Percentiles rank a stretch among this genome's conserved stretches.
Evolutionary conservation across 2,797 vertebrate genomes (phyloP).

Genomic region (Hyperoplus lanceolatus): DNA sequence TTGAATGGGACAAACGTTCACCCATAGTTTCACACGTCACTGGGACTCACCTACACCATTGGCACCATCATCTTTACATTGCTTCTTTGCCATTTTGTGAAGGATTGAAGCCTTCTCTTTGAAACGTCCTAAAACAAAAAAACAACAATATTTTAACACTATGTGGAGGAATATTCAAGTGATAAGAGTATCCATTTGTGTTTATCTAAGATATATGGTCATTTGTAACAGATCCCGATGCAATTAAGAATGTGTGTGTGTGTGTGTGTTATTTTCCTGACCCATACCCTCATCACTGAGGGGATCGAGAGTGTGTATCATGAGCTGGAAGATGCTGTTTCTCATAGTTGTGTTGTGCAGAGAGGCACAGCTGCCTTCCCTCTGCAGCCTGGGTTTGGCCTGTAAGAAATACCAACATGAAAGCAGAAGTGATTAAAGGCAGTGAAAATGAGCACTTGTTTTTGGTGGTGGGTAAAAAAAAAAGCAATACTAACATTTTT

Average conservation of each 20-base stretch:
- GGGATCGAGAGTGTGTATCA: constrained; percentile 98
- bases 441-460: no score
- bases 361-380: constrained; percentile 96
- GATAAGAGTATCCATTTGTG: no score
- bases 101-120: constrained; percentile 97
- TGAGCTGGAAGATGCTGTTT: constrained; percentile 98
- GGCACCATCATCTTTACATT: constrained; percentile 90
- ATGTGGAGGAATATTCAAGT: no score
- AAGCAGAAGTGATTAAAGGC: no score
- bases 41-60: constrained; percentile 88
- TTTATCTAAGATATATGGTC: no score
- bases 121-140: constrained; percentile 89
- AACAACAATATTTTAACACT: no score
- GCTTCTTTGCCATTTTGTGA: constrained; percentile 96
- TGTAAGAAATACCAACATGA: constrained; percentile 53
- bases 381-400: constrained; percentile 94
- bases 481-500: no score
- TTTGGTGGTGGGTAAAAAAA: no score
- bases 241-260: constrained; percentile 1
- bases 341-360: constrained; percentile 98
- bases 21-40: not conserved
- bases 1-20: not conserved
- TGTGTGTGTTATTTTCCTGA: constrained; percentile 1
- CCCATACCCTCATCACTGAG: constrained; percentile 90
- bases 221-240: not conserved